Evolutionary conservation across 2,888 invertebrate genomes (phyloP).

Genomic region (Pheosia gnoma): DNA sequence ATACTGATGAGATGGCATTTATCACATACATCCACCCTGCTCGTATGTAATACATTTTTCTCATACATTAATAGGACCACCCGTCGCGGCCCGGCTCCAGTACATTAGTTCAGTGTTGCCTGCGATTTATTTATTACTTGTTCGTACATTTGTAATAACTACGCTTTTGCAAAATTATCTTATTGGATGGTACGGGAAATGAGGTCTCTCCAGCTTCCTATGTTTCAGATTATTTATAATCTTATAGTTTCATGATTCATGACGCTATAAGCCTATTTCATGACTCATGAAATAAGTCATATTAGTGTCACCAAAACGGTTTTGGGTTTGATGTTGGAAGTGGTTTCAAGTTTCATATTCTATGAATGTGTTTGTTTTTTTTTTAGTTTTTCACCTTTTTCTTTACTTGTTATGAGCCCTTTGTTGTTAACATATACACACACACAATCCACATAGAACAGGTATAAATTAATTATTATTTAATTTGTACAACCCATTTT

Average conservation of each 20-base stretch:
- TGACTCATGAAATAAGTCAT: too few species aligned
- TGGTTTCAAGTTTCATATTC: too few species aligned
- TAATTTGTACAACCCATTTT: background rate
- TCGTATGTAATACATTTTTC: constrained; percentile 41
- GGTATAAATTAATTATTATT: too few species aligned
- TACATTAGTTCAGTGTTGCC: constrained; percentile 25
- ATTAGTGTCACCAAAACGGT: too few species aligned
- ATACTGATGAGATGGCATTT: background rate
- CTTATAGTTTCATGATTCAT: background rate
- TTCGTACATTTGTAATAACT: constrained; percentile 4
- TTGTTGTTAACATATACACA: too few species aligned
- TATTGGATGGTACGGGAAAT: background rate
- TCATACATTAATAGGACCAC: constrained; percentile 42
- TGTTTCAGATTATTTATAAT: background rate
- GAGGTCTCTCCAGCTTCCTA: background rate
- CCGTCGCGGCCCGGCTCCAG: constrained; percentile 33
- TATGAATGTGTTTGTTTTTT: too few species aligned
- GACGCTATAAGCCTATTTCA: too few species aligned
- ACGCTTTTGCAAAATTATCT: constrained; percentile 6
- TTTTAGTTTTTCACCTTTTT: too few species aligned
- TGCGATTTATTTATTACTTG: constrained; percentile 8
- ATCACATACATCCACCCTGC: constrained; percentile 10
- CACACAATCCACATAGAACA: too few species aligned
- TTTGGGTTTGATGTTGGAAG: too few species aligned
- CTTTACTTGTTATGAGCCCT: too few species aligned